phyloP scores from a whole-genome alignment of 2,888 invertebrate species.

The Acrobasis repandana region DNA sequence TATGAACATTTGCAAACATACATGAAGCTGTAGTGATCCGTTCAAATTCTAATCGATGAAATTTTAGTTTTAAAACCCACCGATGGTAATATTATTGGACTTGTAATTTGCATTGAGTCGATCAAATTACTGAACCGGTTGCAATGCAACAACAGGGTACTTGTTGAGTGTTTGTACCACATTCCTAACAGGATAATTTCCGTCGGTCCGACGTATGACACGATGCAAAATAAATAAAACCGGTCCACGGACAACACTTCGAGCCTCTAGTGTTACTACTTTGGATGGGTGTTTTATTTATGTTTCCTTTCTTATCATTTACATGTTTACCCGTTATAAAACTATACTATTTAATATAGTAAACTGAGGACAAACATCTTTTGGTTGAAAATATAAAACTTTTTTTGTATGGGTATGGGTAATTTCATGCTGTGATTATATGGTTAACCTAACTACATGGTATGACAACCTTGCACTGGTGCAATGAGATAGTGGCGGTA shows the following conservation, averaged over 20 bases:
- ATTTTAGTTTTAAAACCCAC: background rate
- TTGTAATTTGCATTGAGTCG: background rate
- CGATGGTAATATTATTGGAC: background rate
- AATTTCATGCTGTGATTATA: slow-evolving; percentile 10
- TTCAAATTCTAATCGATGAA: background rate
- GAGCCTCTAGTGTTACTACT: slow-evolving; percentile 6
- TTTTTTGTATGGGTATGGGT: background rate
- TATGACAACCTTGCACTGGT: slow-evolving; percentile 48
- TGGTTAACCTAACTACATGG: slow-evolving; percentile 17
- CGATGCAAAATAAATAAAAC: slow-evolving; percentile 23
- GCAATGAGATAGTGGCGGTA: slow-evolving; percentile 44
- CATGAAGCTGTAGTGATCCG: background rate
- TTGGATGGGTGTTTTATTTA: slow-evolving; percentile 7
- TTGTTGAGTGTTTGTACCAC: slow-evolving; percentile 42
- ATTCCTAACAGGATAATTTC: slow-evolving; percentile 52
- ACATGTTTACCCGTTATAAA: background rate
- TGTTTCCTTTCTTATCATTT: background rate
- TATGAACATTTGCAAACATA: background rate
- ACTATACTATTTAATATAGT: too few species aligned
- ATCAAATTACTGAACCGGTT: slow-evolving; percentile 15
- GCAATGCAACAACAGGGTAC: slow-evolving; percentile 29
- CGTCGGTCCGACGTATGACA: slow-evolving; percentile 34
- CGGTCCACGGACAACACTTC: slow-evolving; percentile 20
- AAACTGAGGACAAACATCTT: too few species aligned
- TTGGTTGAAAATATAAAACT: too few species aligned